Evolutionary conservation across 2,888 invertebrate species (phyloP).

Genomic region (Matsumyia berberina): DNA sequence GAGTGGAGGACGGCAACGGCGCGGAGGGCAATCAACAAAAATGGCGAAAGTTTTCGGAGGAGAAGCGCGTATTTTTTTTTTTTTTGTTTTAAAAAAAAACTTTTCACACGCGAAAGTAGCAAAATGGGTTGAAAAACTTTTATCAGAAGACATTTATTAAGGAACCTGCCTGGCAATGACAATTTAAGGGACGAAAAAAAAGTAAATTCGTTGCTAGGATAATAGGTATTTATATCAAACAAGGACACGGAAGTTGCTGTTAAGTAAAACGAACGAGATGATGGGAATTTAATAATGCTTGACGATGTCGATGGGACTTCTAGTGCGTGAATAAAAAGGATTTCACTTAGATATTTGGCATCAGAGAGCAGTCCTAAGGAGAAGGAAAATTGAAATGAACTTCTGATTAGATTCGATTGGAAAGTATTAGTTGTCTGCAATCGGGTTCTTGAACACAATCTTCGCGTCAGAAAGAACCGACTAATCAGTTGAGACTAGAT

Average conservation of each 20-base stretch:
- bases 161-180: conserved; percentile 21
- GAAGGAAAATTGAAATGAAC: no score
- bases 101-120: neutral
- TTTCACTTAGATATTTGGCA: no score
- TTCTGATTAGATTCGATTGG: no score
- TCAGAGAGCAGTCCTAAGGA: no score
- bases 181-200: conserved; percentile 22
- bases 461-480: no score
- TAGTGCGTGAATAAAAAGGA: no score
- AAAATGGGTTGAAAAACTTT: neutral
- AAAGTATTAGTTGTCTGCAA: no score
- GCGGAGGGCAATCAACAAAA: conserved; percentile 21
- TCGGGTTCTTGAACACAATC: no score
- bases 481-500: no score
- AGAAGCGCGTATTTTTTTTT: neutral
- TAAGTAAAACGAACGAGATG: neutral
- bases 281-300: neutral
- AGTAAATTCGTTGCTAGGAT: conserved; percentile 2
- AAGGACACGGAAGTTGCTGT: neutral
- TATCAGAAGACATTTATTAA: neutral
- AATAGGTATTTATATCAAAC: conserved; percentile 1
- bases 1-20: neutral
- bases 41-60: conserved; percentile 26
- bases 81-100: neutral
- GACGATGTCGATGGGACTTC: neutral